Percentiles rank a stretch among this genome's conserved stretches.
Evolutionary conservation across 1,140 invertebrate species (phyloP).

Genomic region (Eueides isabella): DNA sequence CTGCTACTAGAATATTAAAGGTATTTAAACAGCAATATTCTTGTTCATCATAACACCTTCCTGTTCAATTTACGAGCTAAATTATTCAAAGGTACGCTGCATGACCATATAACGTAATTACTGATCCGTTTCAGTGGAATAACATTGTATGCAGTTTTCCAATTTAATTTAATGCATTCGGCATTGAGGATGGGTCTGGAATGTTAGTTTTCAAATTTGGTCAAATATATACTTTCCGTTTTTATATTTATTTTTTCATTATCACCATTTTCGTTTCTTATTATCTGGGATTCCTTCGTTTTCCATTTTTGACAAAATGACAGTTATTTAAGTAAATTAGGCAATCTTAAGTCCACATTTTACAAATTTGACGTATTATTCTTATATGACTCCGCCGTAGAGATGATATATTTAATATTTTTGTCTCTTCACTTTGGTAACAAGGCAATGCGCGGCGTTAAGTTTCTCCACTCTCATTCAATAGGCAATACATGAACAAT

Average conservation of each 20-base stretch:
- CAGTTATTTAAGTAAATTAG: no score
- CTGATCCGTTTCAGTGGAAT: slow-evolving; percentile 14
- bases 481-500: no score
- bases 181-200: not conserved
- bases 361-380: no score
- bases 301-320: no score
- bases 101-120: slow-evolving; percentile 18
- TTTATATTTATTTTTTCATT: not conserved
- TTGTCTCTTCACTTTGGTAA: no score
- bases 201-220: slow-evolving; percentile 11
- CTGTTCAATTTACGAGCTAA: not conserved
- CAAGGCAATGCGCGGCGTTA: no score
- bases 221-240: not conserved
- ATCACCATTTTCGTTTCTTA: not conserved
- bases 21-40: not conserved
- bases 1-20: not conserved
- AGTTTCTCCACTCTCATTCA: no score
- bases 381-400: no score
- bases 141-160: slow-evolving; percentile 11
- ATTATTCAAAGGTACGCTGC: slow-evolving; percentile 14
- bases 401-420: no score
- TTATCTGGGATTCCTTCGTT: not conserved
- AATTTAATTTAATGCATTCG: slow-evolving; percentile 18
- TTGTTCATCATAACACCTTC: not conserved
- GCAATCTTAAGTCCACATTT: no score